Percentiles rank a stretch among this genome's conserved stretches.
These are phyloP conservation scores for Phaonia tiefii DNA, from an alignment of 2,888 invertebrate genomes.

Conservation along the genomic window DNA sequence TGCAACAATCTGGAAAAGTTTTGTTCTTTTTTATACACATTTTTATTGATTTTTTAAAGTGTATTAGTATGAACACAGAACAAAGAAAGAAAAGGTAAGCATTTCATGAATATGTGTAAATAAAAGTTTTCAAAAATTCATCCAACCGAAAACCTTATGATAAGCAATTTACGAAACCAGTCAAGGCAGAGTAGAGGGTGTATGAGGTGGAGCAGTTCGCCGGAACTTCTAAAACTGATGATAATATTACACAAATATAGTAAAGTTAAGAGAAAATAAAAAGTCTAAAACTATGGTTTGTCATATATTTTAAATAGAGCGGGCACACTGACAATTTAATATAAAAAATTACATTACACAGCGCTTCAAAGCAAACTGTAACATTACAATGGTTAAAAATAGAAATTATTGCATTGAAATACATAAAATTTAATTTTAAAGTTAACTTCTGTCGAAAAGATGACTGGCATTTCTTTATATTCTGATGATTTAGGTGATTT, in stretches of 20 bases:
- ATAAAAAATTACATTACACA: too few species aligned
- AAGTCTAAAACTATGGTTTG: conserved; percentile 38
- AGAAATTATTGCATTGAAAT: too few species aligned
- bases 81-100: conserved; percentile 33
- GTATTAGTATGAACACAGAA: conserved; percentile 44
- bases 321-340: too few species aligned
- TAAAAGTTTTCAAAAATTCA: conserved; percentile 65
- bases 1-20: background rate
- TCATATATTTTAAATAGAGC: background rate
- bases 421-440: too few species aligned
- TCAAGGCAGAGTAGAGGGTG: background rate
- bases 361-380: too few species aligned
- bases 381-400: too few species aligned
- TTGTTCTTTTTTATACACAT: background rate
- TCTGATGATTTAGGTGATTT: too few species aligned
- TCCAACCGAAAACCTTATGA: conserved; percentile 65
- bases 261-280: background rate
- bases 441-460: too few species aligned
- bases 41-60: conserved; percentile 52
- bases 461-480: too few species aligned
- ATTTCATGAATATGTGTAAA: conserved; percentile 9
- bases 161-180: conserved; percentile 48
- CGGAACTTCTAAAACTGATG: conserved; percentile 60
- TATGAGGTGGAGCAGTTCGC: conserved; percentile 40
- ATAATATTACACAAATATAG: conserved; percentile 38